Base-by-base conservation (phyloP, 2,888 invertebrate species). In the Beris chalybata region DNA sequence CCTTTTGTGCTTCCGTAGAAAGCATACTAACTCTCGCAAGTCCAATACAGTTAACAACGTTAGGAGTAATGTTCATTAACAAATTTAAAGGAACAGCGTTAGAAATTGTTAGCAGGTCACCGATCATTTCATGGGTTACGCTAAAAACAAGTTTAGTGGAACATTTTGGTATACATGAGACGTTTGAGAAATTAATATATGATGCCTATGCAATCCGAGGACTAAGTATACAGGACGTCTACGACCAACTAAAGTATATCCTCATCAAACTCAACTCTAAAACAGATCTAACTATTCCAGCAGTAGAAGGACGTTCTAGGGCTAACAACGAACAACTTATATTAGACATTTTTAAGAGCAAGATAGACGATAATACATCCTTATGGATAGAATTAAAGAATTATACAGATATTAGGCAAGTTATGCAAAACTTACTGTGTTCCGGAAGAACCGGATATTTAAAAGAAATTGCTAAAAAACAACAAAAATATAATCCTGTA, bases 321-420 rank as follows among this genome's bases (percentile, higher is more conserved):
- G 3, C 9, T 12, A n/a, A 44, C 44, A 44, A 44, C 44, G 44
- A 44, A n/a, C 9, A n/a, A 44, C n/a, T 44, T 12, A 44, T 44
- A n/a, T 44, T 44, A 44, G 44, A 44, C 44, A n/a, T 44, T 12
- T 44, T 44, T n/a, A 44, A 44, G n/a, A 44, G 44, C n/a, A 44
- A 44, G n/a, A n/a, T 44, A 12, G 22, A 22, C 22, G 22, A 22
- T 22, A 22, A 22, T 22, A 22, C 22, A 22, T 22, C 22, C 22
- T 22, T 9, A 44, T 22, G 22, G 22, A 44, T 44, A 44, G 44
- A 44, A 44, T 22, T 22, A 22, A 22, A 44, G 44, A 44, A 44
- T 44, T 44, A 12, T n/a, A 12, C 44, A 44, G n/a, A 12, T 44
- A 22, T 22, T 22, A 22, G 22, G n/a, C 22, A 22, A 22, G 22